Conservation (phyloP, 2,888 invertebrate species). For the Belgica antarctica region DNA sequence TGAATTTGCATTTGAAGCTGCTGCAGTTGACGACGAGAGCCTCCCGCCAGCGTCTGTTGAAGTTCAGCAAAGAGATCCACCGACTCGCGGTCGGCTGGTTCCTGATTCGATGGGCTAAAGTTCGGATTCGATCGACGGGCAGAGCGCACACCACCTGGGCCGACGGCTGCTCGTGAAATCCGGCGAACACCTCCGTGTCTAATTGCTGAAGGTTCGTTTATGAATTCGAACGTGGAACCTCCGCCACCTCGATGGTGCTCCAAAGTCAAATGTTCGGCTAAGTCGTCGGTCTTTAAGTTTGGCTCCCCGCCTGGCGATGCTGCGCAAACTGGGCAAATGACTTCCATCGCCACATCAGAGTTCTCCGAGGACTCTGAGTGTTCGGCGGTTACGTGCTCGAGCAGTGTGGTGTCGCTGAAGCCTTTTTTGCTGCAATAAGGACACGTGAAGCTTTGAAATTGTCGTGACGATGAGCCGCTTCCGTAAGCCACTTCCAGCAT, state of each 20-base stretch:
- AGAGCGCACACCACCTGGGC: conserved; percentile 70
- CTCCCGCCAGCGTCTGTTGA: conserved; percentile 91
- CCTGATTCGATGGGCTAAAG: conserved; percentile 76
- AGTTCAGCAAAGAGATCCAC: conserved; percentile 97
- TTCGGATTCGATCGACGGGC: conserved; percentile 87
- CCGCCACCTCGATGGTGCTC: conserved; percentile 78
- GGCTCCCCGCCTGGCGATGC: conserved; percentile 95
- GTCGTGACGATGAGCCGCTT: conserved; percentile 80
- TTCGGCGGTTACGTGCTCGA: conserved; percentile 86
- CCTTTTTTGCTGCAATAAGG: conserved; percentile 97
- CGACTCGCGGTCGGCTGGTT: conserved; percentile 72
- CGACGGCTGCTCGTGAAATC: conserved; percentile 67
- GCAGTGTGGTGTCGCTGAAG: conserved; percentile 85
- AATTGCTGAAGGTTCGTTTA: conserved; percentile 85
- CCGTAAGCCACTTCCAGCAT: conserved; percentile 97
- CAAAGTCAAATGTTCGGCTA: conserved; percentile 90
- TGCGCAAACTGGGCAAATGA: conserved; percentile 97
- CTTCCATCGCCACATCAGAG: conserved; percentile 85
- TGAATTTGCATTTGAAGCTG: conserved; percentile 95
- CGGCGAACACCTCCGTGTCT: conserved; percentile 73
- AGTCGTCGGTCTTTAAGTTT: conserved; percentile 96
- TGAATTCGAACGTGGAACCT: conserved; percentile 56
- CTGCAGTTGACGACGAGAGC: conserved; percentile 75
- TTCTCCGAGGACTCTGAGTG: conserved; percentile 57
- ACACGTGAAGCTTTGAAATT: conserved; percentile 95